Conservation (phyloP, 1,140 invertebrate genomes). For the Himalopsyche phryganea region DNA sequence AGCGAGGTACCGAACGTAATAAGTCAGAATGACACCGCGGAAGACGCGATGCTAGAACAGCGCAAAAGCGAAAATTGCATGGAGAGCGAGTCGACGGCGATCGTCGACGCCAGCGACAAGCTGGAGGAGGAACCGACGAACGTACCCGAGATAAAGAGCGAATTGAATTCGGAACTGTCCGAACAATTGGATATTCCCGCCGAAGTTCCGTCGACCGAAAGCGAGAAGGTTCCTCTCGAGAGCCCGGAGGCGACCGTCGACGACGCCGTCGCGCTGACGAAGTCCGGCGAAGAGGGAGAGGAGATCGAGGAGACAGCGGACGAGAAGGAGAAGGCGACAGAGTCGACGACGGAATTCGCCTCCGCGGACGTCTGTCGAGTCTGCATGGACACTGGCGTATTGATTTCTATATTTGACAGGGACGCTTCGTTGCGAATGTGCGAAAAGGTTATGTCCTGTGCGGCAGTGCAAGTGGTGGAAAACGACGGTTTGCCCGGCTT, state of each 20-base stretch:
- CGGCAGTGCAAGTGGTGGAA: slow-evolving; percentile 17
- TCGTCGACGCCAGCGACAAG: neutral
- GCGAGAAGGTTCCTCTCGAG: neutral
- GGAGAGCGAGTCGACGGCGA: slow-evolving; percentile 1
- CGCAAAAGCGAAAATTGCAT: slow-evolving; percentile 9
- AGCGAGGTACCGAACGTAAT: slow-evolving; percentile 13
- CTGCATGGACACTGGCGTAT: slow-evolving; percentile 22
- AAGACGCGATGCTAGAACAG: neutral
- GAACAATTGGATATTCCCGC: slow-evolving; percentile 4
- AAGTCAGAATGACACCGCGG: slow-evolving; percentile 9
- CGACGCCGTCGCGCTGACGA: slow-evolving; percentile 1
- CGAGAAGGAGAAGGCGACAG: slow-evolving; percentile 9
- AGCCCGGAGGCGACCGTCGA: neutral
- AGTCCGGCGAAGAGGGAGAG: slow-evolving; percentile 1
- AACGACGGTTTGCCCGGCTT: slow-evolving; percentile 23
- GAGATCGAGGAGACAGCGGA: neutral
- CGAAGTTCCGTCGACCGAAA: neutral
- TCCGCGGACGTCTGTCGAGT: slow-evolving; percentile 21
- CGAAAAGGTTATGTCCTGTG: slow-evolving; percentile 31
- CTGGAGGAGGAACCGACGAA: neutral
- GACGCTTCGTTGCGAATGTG: slow-evolving; percentile 17
- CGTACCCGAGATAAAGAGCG: neutral
- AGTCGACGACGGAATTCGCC: neutral
- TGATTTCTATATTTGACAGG: slow-evolving; percentile 27
- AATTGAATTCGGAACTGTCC: neutral